Evolutionary conservation across 2,113 vertebrate genomes (phyloP).

Genomic region (Mormyrus iriodes): DNA sequence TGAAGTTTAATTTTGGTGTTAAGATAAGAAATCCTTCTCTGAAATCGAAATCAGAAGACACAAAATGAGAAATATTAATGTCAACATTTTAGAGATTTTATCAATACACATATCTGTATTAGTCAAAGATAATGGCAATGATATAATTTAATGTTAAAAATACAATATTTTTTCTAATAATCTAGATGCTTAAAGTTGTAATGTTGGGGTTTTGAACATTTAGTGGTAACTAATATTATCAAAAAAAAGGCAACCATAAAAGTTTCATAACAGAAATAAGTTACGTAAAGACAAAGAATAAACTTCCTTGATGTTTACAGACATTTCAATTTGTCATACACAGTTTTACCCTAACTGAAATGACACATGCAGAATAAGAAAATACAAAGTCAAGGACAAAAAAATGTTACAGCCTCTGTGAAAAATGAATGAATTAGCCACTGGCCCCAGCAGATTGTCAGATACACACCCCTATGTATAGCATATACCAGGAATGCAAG

Average conservation of each 20-base stretch:
- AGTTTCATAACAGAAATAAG: not conserved
- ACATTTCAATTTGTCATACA: not conserved
- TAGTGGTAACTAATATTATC: not conserved
- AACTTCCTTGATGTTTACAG: not conserved
- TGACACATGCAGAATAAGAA: not conserved
- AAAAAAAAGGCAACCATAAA: not conserved
- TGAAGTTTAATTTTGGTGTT: not conserved
- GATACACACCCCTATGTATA: not conserved
- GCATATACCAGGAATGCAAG: not conserved
- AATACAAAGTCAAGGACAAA: not conserved
- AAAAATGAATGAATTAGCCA: not conserved
- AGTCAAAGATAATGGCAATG: not conserved
- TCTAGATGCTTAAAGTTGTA: not conserved
- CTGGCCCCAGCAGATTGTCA: not conserved
- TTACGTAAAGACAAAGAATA: not conserved
- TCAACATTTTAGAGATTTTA: not conserved
- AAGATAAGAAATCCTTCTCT: not conserved
- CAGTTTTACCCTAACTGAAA: not conserved
- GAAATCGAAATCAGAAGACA: not conserved
- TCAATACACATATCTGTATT: not conserved
- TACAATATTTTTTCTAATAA: not conserved
- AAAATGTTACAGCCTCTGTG: not conserved
- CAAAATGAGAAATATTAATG: not conserved
- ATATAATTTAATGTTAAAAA: constrained; percentile 7
- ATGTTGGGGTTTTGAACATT: not conserved